A percentile compares a stretch with the other conserved stretches of the same genome.
Evolutionary conservation across 2,888 invertebrate species (phyloP).

Genomic region (Xestia sexstrigata): DNA sequence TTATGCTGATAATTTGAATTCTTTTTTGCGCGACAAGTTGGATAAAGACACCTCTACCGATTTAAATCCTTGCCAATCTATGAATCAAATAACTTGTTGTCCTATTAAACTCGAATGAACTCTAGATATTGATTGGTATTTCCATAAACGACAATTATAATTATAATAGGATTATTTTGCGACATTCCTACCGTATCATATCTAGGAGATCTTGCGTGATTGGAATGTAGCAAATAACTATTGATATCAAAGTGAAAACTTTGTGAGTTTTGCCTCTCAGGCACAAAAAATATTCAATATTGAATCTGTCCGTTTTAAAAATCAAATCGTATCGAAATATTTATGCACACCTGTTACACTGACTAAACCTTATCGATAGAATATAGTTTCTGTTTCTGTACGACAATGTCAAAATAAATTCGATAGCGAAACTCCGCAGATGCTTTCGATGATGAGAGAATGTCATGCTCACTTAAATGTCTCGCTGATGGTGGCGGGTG

Average conservation of each 20-base stretch:
- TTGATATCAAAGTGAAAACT: not conserved
- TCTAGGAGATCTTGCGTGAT: conserved; percentile 24
- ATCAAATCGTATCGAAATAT: not conserved
- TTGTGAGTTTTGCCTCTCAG: not conserved
- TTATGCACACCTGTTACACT: not conserved
- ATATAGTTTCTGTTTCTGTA: not conserved
- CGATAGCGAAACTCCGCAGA: not conserved
- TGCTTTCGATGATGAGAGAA: not conserved
- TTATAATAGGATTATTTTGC: conserved; percentile 20
- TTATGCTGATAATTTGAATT: not conserved
- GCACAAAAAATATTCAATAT: too few species aligned
- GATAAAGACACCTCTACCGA: not conserved
- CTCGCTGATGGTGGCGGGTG: too few species aligned
- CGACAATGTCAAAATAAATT: not conserved
- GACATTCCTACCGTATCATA: conserved; percentile 42
- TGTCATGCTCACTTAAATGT: too few species aligned
- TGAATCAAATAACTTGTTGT: not conserved
- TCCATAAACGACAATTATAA: conserved; percentile 21
- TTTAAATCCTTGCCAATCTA: not conserved
- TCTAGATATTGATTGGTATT: conserved; percentile 14
- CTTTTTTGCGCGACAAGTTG: not conserved
- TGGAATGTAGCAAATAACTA: conserved; percentile 41
- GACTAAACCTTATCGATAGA: not conserved
- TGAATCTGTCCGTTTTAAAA: not conserved
- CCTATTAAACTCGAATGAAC: conserved; percentile 36